phyloP scores from a whole-genome alignment of 2,113 vertebrate species.

The Nerophis lumbriciformis region DNA sequence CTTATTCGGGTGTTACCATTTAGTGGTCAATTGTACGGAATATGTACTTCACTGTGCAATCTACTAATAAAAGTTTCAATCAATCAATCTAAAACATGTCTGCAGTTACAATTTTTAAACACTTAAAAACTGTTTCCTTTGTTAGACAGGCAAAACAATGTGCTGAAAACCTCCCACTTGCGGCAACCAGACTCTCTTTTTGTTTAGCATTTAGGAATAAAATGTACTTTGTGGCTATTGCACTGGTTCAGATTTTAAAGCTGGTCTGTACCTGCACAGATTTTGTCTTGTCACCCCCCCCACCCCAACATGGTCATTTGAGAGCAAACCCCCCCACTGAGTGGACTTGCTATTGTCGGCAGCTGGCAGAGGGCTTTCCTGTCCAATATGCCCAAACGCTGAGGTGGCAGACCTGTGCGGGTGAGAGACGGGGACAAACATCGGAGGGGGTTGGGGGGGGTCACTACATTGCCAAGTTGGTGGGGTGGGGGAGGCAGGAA shows the following conservation, averaged over 20 bases:
- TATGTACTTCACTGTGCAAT: too few relatives aligned
- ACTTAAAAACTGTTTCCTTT: too few relatives aligned
- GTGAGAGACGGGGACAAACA: slow-evolving; percentile 18
- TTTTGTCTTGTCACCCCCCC: neutral
- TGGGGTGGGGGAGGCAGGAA: slow-evolving; percentile 41
- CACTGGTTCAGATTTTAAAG: neutral
- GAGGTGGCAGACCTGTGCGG: slow-evolving; percentile 61
- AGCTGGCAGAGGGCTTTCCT: slow-evolving; percentile 65
- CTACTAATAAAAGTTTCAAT: too few relatives aligned
- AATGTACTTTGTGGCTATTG: neutral
- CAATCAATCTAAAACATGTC: too few relatives aligned
- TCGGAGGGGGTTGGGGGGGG: slow-evolving; percentile 44
- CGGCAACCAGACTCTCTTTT: too few relatives aligned
- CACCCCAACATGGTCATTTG: slow-evolving; percentile 10
- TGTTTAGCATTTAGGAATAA: too few relatives aligned
- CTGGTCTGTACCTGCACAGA: slow-evolving; percentile 1
- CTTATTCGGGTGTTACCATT: too few relatives aligned
- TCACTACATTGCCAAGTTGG: slow-evolving; percentile 22
- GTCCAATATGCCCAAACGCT: slow-evolving; percentile 67
- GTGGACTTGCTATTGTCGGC: slow-evolving; percentile 62
- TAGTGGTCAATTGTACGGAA: too few relatives aligned
- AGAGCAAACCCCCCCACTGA: slow-evolving; percentile 22
- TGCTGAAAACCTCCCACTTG: too few relatives aligned
- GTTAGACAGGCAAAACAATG: too few relatives aligned
- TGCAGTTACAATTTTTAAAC: too few relatives aligned